Conservation (phyloP, 2,113 vertebrate genomes). For the Cebus imitator region DNA sequence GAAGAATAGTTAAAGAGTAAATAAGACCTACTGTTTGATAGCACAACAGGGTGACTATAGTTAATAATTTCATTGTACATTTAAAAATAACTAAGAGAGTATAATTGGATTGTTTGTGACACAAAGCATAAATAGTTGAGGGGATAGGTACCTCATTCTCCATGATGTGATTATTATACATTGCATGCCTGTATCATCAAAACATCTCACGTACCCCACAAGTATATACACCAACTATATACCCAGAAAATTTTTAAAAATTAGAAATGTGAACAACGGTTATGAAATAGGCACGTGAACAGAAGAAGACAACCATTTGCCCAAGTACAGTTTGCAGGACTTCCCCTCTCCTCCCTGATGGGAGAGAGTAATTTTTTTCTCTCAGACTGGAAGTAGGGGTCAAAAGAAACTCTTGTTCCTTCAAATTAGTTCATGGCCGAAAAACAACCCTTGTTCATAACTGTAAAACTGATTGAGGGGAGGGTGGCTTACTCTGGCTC, state of each 20-base stretch:
- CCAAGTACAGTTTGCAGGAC: neutral
- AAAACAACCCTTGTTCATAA: neutral
- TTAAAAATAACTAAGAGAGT: too few species aligned
- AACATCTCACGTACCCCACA: too few species aligned
- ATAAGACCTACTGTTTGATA: too few species aligned
- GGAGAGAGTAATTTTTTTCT: conserved; percentile 42
- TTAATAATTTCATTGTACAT: too few species aligned
- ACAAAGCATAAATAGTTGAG: too few species aligned
- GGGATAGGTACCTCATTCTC: too few species aligned
- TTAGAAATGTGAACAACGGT: neutral
- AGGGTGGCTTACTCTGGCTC: neutral
- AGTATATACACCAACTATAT: too few species aligned
- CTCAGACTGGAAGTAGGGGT: conserved; percentile 1
- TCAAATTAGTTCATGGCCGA: neutral
- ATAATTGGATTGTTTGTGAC: too few species aligned
- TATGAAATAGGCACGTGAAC: neutral
- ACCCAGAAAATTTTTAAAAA: neutral
- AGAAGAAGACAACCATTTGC: neutral
- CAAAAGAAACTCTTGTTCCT: conserved; percentile 24
- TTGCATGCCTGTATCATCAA: too few species aligned
- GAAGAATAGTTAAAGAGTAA: too few species aligned
- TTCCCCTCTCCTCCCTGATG: neutral
- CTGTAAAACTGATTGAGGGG: neutral
- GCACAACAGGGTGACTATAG: too few species aligned
- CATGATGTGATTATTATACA: too few species aligned